phyloP scores from a whole-genome alignment of 2,113 vertebrate species.

The Ailurus styani region DNA sequence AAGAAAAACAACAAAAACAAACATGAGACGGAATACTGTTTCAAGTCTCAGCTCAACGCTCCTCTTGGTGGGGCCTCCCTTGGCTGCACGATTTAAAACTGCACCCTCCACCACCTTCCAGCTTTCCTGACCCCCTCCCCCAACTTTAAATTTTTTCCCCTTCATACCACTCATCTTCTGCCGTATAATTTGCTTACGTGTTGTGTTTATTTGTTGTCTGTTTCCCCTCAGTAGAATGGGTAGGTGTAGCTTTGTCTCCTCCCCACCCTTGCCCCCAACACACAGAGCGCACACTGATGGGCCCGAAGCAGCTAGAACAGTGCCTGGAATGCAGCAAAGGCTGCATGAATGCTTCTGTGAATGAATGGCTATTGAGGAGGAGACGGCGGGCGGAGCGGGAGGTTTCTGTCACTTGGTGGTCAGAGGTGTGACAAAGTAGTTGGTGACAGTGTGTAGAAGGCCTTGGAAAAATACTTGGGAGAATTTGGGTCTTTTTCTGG shows the following conservation, averaged over 20 bases:
- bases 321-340: background rate
- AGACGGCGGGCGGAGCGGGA: background rate
- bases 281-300: too few relatives aligned
- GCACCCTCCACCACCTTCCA: background rate
- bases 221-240: background rate
- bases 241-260: background rate
- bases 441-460: background rate
- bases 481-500: background rate
- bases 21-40: background rate
- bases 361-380: background rate
- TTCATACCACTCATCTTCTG: background rate
- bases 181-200: background rate
- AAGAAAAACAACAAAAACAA: too few relatives aligned
- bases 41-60: background rate
- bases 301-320: background rate
- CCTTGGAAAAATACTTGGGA: constrained; percentile 21
- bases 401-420: background rate
- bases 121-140: background rate
- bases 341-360: background rate
- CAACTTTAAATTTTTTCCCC: background rate
- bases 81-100: background rate
- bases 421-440: background rate
- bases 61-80: background rate
- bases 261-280: background rate
- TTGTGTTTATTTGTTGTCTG: background rate